These are phyloP conservation scores for Holocentrus rufus DNA, from an alignment of 2,797 vertebrate genomes.

Conservation along the genomic window DNA sequence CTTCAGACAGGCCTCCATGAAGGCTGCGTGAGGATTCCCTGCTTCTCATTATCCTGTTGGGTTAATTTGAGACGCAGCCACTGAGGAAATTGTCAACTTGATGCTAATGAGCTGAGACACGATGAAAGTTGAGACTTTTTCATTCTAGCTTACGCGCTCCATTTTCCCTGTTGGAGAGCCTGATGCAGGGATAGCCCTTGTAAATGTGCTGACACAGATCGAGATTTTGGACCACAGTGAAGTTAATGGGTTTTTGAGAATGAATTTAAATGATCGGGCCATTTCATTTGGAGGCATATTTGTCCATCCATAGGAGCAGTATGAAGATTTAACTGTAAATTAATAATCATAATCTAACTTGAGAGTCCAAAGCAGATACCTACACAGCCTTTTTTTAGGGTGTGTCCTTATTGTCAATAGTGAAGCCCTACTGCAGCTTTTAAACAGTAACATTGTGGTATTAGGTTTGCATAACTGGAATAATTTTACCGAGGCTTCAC, in stretches of 20 bases:
- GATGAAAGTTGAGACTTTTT: constrained; percentile 48
- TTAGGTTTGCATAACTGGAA: constrained; percentile 9
- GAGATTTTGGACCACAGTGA: constrained; percentile 9
- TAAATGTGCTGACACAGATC: background rate
- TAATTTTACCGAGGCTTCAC: constrained; percentile 15
- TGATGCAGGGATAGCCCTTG: background rate
- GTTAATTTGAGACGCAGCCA: constrained; percentile 45
- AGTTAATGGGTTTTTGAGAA: constrained; percentile 32
- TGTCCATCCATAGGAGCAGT: constrained; percentile 8
- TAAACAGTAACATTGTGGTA: constrained; percentile 10
- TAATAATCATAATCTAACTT: no score
- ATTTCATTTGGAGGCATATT: constrained; percentile 12
- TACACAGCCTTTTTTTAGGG: background rate
- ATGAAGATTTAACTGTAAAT: no score
- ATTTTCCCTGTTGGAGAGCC: constrained; percentile 24
- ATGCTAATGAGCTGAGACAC: constrained; percentile 58
- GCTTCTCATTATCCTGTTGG: constrained; percentile 44
- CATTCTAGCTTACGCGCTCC: constrained; percentile 46
- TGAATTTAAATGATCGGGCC: constrained; percentile 33
- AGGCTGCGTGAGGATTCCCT: constrained; percentile 37
- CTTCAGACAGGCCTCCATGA: constrained; percentile 27
- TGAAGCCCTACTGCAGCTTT: background rate
- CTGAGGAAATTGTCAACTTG: constrained; percentile 44
- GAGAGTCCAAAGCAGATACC: background rate
- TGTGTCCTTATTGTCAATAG: background rate